Base-by-base conservation (phyloP, 2,888 invertebrate genomes). In the Opisthograptis luteolata region DNA sequence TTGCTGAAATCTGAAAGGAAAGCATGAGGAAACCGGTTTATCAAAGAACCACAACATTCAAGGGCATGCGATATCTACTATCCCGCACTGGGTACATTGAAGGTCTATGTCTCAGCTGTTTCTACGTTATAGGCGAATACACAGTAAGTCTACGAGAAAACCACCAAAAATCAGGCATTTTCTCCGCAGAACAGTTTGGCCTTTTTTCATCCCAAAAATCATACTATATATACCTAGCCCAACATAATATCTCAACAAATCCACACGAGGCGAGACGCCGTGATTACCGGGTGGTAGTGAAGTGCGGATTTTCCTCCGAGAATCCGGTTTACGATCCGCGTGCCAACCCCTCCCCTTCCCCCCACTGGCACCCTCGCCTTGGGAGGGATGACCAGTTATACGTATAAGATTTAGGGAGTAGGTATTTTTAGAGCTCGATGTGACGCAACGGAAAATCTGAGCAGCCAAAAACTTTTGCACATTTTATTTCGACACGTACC, bases 281-380 rank as follows among this genome's bases (percentile, higher is more conserved):
- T 87, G 87, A 87, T 87, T 87, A 87, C 79, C 74, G 79, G 68
- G 77, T 76, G 76, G 74, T 81, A 79, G 83, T 82, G 85, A 84
- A 83, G 84, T 85, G 84, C 76, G 86, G 86, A 86, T 87, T 86
- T 85, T 79, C 77, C 77, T 63, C 66, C 58, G 75, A 74, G 85
- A 87, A 83, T 86, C 84, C 79, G 76, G 79, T 87, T 87, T 85
- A 86, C 81, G 85, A 86, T 72, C 81, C 74, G 71, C 75, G 62
- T 68, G 64, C 76, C 76, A 62, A 65, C 57, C 49, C 46, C 52
- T 64, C 64, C 62, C 61, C 68, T 55, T 55, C 59, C 58, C 44
- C 12, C 54, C 62, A 46, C 55, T 4, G 25, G 46, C 36, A 20
- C 57, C 53, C 43, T 42, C 62, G 54, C 58, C 55, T 44, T 55